Evolutionary conservation across 1,140 invertebrate species (phyloP).

Genomic region (Nylanderia fulva): DNA sequence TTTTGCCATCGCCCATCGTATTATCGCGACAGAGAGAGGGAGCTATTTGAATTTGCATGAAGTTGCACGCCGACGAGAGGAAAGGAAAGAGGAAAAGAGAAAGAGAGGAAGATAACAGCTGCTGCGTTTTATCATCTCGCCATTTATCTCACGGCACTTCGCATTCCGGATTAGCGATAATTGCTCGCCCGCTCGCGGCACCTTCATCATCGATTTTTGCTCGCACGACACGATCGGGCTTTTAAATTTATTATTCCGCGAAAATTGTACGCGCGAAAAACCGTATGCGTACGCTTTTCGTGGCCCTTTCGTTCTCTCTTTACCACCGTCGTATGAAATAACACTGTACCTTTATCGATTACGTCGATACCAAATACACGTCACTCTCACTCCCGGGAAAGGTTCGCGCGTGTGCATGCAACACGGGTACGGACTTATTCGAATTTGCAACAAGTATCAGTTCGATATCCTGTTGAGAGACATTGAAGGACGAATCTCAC

Average conservation of each 20-base stretch:
- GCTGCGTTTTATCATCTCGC: conserved; percentile 37
- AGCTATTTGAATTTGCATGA: conserved; percentile 46
- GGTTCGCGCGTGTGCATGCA: conserved; percentile 10
- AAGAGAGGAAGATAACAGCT: not conserved
- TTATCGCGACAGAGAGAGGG: conserved; percentile 13
- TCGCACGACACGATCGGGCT: not conserved
- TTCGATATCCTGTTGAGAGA: conserved; percentile 49
- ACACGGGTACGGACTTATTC: conserved; percentile 20
- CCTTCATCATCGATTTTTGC: conserved; percentile 21
- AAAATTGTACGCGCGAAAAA: conserved; percentile 20
- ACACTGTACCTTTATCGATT: conserved; percentile 38
- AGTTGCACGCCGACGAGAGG: not conserved
- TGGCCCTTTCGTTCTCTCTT: not conserved
- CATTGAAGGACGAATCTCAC: conserved; percentile 14
- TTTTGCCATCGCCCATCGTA: conserved; percentile 17
- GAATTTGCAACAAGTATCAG: conserved; percentile 55
- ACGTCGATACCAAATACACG: conserved; percentile 37
- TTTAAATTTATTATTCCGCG: conserved; percentile 33
- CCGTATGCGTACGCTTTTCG: conserved; percentile 18
- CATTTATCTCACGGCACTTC: conserved; percentile 11
- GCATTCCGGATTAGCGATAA: conserved; percentile 51
- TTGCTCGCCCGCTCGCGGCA: conserved; percentile 8
- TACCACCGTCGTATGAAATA: not conserved
- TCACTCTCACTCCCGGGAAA: not conserved
- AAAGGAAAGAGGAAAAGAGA: not conserved